phyloP scores from a whole-genome alignment of 1,140 invertebrate genomes.

The Orchesella cincta region DNA sequence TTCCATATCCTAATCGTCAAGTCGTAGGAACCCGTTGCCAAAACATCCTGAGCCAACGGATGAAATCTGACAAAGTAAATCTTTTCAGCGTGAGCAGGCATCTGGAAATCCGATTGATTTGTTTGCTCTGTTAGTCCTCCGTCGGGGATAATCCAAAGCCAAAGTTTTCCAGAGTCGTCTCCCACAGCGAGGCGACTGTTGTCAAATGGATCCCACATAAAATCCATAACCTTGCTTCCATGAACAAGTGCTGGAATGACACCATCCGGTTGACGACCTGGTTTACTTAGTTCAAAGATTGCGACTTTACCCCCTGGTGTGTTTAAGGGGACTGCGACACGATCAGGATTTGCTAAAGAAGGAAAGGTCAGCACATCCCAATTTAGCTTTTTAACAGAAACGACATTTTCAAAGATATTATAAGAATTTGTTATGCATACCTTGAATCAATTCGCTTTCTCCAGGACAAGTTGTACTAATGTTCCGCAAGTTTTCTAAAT shows the following conservation, averaged over 20 bases:
- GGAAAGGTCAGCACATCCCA: neutral
- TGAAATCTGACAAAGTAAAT: constrained; percentile 90
- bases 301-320: constrained; percentile 87
- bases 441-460: constrained; percentile 90
- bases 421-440: constrained; percentile 58
- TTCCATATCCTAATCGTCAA: constrained; percentile 86
- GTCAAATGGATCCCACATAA: constrained; percentile 90
- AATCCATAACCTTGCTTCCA: constrained; percentile 84
- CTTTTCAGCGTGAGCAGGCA: constrained; percentile 81
- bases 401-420: neutral
- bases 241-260: constrained; percentile 84
- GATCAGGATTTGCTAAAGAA: constrained; percentile 72
- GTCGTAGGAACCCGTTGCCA: constrained; percentile 85
- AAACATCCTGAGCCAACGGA: constrained; percentile 78
- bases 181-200: constrained; percentile 74
- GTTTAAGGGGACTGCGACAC: constrained; percentile 82
- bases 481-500: constrained; percentile 89
- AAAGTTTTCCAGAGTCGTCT: constrained; percentile 86
- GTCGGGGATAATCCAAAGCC: constrained; percentile 77
- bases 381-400: neutral
- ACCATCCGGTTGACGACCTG: constrained; percentile 75
- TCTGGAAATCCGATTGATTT: constrained; percentile 63
- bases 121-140: constrained; percentile 73
- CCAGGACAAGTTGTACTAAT: constrained; percentile 87
- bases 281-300: constrained; percentile 78